Evolutionary conservation across 2,113 vertebrate species (phyloP).

Genomic region (Trachemys scripta): DNA sequence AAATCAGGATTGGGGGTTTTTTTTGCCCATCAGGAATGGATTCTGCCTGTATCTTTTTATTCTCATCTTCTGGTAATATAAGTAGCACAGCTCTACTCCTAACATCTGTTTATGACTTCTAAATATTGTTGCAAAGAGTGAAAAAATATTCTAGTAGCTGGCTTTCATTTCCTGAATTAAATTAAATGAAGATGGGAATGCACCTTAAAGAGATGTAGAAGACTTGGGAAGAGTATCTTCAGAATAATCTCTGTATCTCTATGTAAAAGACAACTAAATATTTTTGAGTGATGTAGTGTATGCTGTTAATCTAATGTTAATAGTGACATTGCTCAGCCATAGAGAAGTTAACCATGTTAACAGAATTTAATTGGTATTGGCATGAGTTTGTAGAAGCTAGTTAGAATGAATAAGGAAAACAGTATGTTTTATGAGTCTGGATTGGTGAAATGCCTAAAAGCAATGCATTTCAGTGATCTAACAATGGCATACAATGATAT

Average conservation of each 20-base stretch:
- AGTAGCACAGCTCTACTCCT: neutral
- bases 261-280: constrained; percentile 48
- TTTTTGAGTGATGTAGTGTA: constrained; percentile 56
- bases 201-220: constrained; percentile 20
- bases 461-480: constrained; percentile 48
- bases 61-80: neutral
- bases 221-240: neutral
- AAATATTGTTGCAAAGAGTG: neutral
- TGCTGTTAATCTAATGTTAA: constrained; percentile 44
- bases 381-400: constrained; percentile 47
- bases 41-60: constrained; percentile 16
- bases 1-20: constrained; percentile 8
- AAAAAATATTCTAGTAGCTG: constrained; percentile 7
- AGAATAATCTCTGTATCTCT: neutral
- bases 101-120: constrained; percentile 20
- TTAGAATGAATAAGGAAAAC: constrained; percentile 45
- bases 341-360: constrained; percentile 63
- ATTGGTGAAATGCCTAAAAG: constrained; percentile 56
- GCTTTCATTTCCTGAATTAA: constrained; percentile 39
- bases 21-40: neutral
- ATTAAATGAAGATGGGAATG: constrained; percentile 22
- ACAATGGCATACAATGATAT: constrained; percentile 38
- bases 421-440: constrained; percentile 60
- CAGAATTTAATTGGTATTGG: constrained; percentile 73
- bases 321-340: constrained; percentile 35